Conservation (phyloP, 1,140 invertebrate genomes). For the Diplogasteroides magnus region DNA sequence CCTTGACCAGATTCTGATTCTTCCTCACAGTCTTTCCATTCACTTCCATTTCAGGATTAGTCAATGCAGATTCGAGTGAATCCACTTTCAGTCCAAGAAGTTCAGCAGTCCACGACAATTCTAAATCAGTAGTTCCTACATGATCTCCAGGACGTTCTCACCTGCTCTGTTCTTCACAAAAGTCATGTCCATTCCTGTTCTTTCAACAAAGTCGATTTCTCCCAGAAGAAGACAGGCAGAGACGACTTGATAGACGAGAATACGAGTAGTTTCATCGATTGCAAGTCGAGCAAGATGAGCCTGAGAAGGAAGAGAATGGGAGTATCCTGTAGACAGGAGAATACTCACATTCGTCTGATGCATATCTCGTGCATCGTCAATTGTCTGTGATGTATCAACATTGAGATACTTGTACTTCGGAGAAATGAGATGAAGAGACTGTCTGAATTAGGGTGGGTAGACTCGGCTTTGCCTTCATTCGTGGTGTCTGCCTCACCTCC, state of each 20-base stretch:
- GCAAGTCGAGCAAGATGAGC: constrained; percentile 94
- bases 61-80: constrained; percentile 62
- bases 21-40: constrained; percentile 65
- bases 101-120: constrained; percentile 57
- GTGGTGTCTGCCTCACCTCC: too few species aligned
- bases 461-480: too few species aligned
- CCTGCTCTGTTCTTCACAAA: constrained; percentile 84
- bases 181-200: constrained; percentile 96
- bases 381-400: not conserved
- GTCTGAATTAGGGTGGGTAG: not conserved
- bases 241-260: constrained; percentile 90
- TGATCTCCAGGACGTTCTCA: constrained; percentile 11
- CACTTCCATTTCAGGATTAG: constrained; percentile 64
- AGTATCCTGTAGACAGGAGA: not conserved
- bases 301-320: constrained; percentile 59
- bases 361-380: constrained; percentile 9
- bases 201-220: constrained; percentile 93
- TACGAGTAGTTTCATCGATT: constrained; percentile 88
- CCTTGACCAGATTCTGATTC: constrained; percentile 70
- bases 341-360: constrained; percentile 1
- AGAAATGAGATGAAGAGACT: not conserved
- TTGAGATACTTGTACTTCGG: not conserved
- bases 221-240: constrained; percentile 90
- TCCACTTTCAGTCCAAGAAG: constrained; percentile 61
- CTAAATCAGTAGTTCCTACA: constrained; percentile 18